Percentiles rank a stretch among this genome's conserved stretches.
Evolutionary conservation across 2,888 invertebrate genomes (phyloP).

Genomic region (Zelleria hepariella): DNA sequence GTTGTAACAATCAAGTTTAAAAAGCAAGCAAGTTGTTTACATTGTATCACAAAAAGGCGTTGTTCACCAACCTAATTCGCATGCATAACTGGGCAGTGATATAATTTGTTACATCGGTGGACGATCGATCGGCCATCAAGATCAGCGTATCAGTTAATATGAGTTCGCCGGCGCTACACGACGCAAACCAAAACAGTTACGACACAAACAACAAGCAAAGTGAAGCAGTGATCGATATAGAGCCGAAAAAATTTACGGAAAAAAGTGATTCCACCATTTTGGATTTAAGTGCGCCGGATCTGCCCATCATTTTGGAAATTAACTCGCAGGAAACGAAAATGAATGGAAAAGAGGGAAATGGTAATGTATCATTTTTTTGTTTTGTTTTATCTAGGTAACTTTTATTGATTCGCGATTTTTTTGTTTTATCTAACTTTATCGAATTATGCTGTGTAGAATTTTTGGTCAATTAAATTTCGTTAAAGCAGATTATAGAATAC

Average conservation of each 20-base stretch:
- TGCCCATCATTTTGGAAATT: neutral
- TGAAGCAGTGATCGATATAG: neutral
- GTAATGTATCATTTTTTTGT: neutral
- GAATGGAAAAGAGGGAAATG: neutral
- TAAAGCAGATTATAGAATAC: no score
- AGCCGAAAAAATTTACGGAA: neutral
- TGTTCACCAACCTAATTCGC: neutral
- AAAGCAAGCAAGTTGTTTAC: neutral
- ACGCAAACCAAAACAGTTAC: constrained; percentile 7
- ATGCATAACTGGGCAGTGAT: neutral
- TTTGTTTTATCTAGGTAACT: neutral
- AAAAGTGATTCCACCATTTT: neutral
- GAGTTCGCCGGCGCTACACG: constrained; percentile 11
- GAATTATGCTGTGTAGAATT: no score
- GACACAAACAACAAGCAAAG: neutral
- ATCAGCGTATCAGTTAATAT: constrained; percentile 11
- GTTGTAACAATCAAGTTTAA: neutral
- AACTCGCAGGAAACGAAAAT: neutral
- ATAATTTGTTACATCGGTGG: neutral
- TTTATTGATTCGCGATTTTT: no score
- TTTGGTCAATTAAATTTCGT: no score
- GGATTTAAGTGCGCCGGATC: neutral
- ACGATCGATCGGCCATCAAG: neutral
- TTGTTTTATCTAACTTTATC: neutral
- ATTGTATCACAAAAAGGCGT: neutral